phyloP scores from a whole-genome alignment of 30 jellyfish, hydroid and myxozoan species.

The Aurelia aurita region DNA sequence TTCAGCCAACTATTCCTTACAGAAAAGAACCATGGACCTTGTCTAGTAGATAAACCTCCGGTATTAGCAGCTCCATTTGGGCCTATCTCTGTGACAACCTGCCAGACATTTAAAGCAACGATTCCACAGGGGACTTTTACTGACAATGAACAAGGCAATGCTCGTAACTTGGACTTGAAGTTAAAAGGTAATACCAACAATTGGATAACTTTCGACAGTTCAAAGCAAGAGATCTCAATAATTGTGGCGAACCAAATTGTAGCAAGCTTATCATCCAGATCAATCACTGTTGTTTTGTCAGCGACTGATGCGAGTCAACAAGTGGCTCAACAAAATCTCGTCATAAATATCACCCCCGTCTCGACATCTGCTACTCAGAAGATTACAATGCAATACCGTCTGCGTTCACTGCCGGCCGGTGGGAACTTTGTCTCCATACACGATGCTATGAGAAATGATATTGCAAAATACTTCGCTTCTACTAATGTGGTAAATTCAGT shows the following conservation, averaged over 20 bases:
- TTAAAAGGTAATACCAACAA: constrained; percentile 16
- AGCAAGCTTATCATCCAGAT: background rate
- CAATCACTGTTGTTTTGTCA: constrained; percentile 37
- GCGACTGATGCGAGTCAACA: constrained; percentile 75
- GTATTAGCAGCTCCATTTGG: constrained; percentile 55
- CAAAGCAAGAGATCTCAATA: constrained; percentile 62
- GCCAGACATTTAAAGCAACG: constrained; percentile 42
- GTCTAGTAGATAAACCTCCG: constrained; percentile 77
- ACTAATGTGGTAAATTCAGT: constrained; percentile 36
- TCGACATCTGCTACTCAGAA: constrained; percentile 42
- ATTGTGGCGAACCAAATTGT: constrained; percentile 68
- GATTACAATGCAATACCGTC: constrained; percentile 61
- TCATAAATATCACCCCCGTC: constrained; percentile 16
- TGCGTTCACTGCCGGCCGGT: constrained; percentile 4
- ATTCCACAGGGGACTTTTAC: constrained; percentile 79
- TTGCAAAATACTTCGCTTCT: constrained; percentile 37
- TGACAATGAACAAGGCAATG: constrained; percentile 87
- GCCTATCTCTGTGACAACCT: constrained; percentile 68
- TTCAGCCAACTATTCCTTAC: constrained; percentile 54
- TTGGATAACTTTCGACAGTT: constrained; percentile 77
- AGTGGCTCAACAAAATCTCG: constrained; percentile 35
- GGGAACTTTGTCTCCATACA: constrained; percentile 30
- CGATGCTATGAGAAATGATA: constrained; percentile 45
- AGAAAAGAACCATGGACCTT: constrained; percentile 70
- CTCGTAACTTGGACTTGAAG: constrained; percentile 63